phyloP scores from a whole-genome alignment of 1,140 invertebrate genomes.

The Sycophaga agraensis region DNA sequence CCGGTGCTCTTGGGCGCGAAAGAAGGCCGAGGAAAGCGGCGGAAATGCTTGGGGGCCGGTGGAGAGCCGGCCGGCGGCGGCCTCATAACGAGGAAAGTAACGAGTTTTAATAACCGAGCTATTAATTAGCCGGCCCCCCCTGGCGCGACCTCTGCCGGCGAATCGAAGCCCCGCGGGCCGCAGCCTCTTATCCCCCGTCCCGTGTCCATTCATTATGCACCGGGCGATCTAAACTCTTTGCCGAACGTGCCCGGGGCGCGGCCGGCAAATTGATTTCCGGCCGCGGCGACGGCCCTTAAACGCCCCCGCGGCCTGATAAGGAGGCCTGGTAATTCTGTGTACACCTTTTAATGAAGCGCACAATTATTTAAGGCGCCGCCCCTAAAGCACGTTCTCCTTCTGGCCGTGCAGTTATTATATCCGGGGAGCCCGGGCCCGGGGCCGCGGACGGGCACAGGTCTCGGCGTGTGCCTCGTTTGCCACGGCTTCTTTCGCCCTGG shows the following conservation, averaged over 20 bases:
- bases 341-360: slow-evolving; percentile 19
- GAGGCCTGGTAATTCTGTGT: slow-evolving; percentile 6
- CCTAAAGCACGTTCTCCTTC: not conserved
- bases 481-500: no score
- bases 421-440: no score
- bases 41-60: no score
- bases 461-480: no score
- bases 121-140: slow-evolving; percentile 37
- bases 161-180: slow-evolving; percentile 5
- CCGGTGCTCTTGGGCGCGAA: no score
- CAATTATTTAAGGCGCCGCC: slow-evolving; percentile 17
- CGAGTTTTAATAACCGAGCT: slow-evolving; percentile 37
- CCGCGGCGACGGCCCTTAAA: no score
- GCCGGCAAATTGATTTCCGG: no score
- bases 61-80: slow-evolving; percentile 13
- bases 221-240: not conserved
- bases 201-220: slow-evolving; percentile 9
- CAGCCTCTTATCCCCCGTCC: not conserved
- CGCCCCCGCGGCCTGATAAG: no score
- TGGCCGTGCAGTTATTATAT: no score
- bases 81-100: slow-evolving; percentile 31
- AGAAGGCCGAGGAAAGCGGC: no score
- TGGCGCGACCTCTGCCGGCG: not conserved
- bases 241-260: not conserved
- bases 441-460: no score